These are phyloP conservation scores for Ctenochaetus hawaiiensis DNA, from an alignment of 2,797 vertebrate genomes.

Conservation along the genomic window DNA sequence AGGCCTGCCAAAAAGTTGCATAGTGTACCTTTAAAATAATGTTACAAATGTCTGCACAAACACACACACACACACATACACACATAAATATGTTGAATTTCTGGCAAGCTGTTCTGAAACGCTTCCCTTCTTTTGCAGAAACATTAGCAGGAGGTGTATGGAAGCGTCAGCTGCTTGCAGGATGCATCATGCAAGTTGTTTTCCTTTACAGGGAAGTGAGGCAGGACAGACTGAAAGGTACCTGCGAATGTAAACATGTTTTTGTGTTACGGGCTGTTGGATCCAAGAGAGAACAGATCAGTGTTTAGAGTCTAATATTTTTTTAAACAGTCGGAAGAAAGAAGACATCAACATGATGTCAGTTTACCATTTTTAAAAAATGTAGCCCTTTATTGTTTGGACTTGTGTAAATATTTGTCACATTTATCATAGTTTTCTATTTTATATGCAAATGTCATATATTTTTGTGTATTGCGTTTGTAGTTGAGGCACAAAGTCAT, in stretches of 20 bases:
- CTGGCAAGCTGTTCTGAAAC: neutral
- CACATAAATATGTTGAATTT: no score
- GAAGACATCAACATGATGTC: neutral
- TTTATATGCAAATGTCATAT: neutral
- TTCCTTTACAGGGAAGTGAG: conserved; percentile 49
- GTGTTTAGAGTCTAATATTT: neutral
- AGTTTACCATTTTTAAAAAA: neutral
- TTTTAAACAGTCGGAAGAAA: neutral
- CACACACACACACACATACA: neutral
- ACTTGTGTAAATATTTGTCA: no score
- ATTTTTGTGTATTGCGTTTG: neutral
- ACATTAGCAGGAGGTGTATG: conserved; percentile 33
- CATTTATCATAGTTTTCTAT: no score
- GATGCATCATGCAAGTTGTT: conserved; percentile 72
- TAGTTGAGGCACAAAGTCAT: neutral
- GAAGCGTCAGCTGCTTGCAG: conserved; percentile 47
- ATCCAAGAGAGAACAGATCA: neutral
- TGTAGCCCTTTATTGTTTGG: no score
- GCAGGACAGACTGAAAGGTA: conserved; percentile 40
- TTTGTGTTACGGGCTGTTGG: conserved; percentile 28
- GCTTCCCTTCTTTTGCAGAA: conserved; percentile 1
- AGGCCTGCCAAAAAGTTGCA: no score
- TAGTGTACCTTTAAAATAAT: no score
- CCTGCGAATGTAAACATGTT: conserved; percentile 59
- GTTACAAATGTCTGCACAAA: no score